A percentile compares a stretch with the other conserved stretches of the same genome.
phyloP scores from a whole-genome alignment of 2,888 invertebrate genomes.

The Oasisia sp. region DNA sequence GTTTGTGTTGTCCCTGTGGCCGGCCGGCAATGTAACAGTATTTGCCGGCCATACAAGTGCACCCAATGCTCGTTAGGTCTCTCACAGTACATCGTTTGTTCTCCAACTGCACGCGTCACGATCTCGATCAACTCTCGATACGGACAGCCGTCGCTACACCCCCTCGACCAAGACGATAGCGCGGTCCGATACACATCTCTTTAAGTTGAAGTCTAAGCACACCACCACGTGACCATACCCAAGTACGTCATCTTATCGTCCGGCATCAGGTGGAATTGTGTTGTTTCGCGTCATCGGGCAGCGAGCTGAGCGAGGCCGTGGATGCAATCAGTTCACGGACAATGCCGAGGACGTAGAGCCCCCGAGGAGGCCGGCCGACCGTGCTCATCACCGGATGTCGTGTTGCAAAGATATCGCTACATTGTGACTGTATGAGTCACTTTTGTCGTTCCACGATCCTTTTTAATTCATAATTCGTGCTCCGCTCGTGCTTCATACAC shows the following conservation, averaged over 20 bases:
- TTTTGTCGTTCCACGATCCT: neutral
- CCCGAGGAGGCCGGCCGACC: neutral
- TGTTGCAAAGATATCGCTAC: neutral
- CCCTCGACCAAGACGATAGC: neutral
- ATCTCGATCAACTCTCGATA: neutral
- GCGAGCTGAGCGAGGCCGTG: neutral
- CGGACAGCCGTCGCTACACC: neutral
- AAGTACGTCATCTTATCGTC: neutral
- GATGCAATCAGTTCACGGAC: neutral
- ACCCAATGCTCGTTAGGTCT: neutral
- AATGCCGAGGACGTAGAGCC: neutral
- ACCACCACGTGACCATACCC: neutral
- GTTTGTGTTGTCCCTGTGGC: neutral
- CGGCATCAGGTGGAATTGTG: neutral
- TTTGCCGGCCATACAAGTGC: neutral
- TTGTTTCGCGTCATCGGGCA: neutral
- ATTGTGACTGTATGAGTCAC: neutral
- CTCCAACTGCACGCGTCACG: neutral
- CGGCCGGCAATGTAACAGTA: neutral
- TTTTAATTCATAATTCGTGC: neutral
- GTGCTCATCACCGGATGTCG: conserved; percentile 3
- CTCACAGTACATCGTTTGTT: neutral
- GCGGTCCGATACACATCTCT: conserved; percentile 5
- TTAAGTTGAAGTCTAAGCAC: neutral
- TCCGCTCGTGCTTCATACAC: neutral